Evolutionary conservation across 2,888 invertebrate genomes (phyloP), one percentile per base, ranked within the genome.

Genomic region (Rotaria sp.): DNA sequence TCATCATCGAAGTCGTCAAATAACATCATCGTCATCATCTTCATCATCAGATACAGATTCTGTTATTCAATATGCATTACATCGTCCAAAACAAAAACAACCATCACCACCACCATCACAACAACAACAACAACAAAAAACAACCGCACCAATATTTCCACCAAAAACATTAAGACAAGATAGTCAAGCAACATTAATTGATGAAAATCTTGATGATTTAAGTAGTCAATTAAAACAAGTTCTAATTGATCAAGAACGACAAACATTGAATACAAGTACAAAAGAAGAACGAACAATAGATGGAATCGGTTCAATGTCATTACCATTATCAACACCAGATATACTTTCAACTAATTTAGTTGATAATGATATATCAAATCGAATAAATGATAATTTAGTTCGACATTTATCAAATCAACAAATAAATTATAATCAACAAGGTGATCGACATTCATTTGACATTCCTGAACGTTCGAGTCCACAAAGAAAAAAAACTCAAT

Each of bases 171-270:
- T 67, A 67, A 35, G 80, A n/a, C 80, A 80, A 45, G 80, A 80
- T n/a, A 80, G 80, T 80, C 80, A 80, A 45, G 80, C 80, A 80
- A 80, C 80, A 45, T 80, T 80, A 5, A 80, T 80, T 45, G 80
- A 80, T 45, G 80, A 80, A 80, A 80, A 80, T 80, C 45, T 80
- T 5, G 80, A 80, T n/a, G 80, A 80, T 21, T 45, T 80, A 45
- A 80, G 45, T 45, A 80, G 24, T 45, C 80, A 80, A 80, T n/a
- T 80, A n/a, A 80, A 45, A 80, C 41, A 41, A 21, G n/a, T 45
- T 80, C 41, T n/a, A 11, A 7, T 35, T 26, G 45, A 80, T 45
- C 45, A 80, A 26, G 80, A 80, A 80, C 80, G n/a, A 26, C 45
- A 80, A 21, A 26, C 24, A 45, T 45, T 21, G 2, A 80, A 80